Evolutionary conservation across 1,140 invertebrate genomes (phyloP).

Genomic region (Drosophila aff.): DNA sequence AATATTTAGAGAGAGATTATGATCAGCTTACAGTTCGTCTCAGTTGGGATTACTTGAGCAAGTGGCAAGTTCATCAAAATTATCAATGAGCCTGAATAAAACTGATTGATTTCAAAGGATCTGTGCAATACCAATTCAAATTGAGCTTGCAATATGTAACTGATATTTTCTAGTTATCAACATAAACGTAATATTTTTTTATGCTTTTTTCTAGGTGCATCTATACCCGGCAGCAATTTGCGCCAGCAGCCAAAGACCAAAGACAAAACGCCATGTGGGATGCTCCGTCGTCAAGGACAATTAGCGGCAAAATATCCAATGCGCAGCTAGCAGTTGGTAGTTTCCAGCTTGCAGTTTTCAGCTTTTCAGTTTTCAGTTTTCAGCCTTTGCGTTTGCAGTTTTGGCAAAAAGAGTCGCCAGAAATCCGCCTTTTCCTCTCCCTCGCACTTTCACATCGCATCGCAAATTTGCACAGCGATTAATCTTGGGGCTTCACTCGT

Average conservation of each 20-base stretch:
- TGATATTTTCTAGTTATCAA: not conserved
- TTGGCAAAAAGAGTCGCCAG: constrained; percentile 24
- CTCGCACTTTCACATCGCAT: constrained; percentile 74
- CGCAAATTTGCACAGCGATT: constrained; percentile 67
- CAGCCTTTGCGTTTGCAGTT: constrained; percentile 3
- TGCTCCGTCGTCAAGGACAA: constrained; percentile 76
- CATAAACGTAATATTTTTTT: not conserved
- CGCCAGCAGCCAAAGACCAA: constrained; percentile 38
- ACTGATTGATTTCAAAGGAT: not conserved
- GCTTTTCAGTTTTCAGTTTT: constrained; percentile 10
- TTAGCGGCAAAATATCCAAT: constrained; percentile 72
- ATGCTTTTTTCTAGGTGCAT: constrained; percentile 26
- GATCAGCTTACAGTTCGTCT: not conserved
- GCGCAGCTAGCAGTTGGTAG: constrained; percentile 35
- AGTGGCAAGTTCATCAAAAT: not conserved
- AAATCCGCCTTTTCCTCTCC: constrained; percentile 31
- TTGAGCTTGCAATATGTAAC: not conserved
- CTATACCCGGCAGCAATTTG: constrained; percentile 77
- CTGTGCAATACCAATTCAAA: not conserved
- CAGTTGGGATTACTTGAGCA: not conserved
- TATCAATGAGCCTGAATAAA: not conserved
- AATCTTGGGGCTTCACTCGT: constrained; percentile 62
- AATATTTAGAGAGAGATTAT: not conserved
- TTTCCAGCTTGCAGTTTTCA: constrained; percentile 15
- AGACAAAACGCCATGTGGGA: constrained; percentile 74